Percentiles rank a stretch among this genome's conserved stretches.
These are phyloP conservation scores for Heliconius ismenius DNA, from an alignment of 2,888 invertebrate genomes.

Conservation along the genomic window DNA sequence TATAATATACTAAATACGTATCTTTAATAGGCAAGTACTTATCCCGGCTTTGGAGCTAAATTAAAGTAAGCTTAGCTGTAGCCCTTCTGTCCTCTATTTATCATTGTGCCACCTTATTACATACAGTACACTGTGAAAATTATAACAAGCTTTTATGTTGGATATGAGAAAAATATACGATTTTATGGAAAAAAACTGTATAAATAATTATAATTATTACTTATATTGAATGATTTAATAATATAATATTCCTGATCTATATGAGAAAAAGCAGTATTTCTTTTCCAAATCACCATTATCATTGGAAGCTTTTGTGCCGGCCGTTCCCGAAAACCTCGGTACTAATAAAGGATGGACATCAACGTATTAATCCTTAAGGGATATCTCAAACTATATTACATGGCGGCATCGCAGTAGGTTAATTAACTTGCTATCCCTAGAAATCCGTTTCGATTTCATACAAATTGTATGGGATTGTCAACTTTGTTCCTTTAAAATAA, in stretches of 20 bases:
- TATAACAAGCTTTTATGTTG: not conserved
- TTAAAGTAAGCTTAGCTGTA: conserved; percentile 9
- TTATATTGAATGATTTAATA: not conserved
- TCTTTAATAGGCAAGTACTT: not conserved
- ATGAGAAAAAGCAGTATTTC: not conserved
- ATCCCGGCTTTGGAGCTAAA: conserved; percentile 2
- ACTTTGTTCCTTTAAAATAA: conserved; percentile 36
- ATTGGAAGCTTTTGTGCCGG: conserved; percentile 18
- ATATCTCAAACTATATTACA: conserved; percentile 50
- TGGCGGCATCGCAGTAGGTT: conserved; percentile 49
- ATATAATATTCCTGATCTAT: not conserved
- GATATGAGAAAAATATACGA: not conserved
- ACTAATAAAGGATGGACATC: conserved; percentile 44
- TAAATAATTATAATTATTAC: too few relatives aligned
- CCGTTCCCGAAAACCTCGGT: conserved; percentile 38
- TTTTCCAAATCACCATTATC: conserved; percentile 8
- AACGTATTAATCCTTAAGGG: conserved; percentile 48
- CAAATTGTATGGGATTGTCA: conserved; percentile 30
- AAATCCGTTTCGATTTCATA: conserved; percentile 47
- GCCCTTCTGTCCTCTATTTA: conserved; percentile 11
- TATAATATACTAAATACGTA: not conserved
- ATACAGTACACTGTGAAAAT: not conserved
- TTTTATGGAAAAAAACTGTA: too few relatives aligned
- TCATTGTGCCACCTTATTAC: not conserved
- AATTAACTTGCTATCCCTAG: conserved; percentile 54